These are phyloP conservation scores for Hermodice carunculata DNA, from an alignment of 2,888 invertebrate species.

Conservation along the genomic window DNA sequence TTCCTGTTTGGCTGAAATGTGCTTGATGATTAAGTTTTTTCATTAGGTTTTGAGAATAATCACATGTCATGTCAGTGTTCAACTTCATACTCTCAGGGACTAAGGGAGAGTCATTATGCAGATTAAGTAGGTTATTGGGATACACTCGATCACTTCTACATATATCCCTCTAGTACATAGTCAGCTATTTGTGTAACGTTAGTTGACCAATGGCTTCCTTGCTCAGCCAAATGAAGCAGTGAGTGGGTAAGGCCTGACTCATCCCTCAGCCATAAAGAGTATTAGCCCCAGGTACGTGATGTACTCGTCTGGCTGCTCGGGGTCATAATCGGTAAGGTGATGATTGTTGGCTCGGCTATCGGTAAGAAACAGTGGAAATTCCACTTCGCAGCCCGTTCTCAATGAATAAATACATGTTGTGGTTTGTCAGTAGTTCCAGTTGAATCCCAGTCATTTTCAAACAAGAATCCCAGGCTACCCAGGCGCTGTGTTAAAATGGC, in stretches of 20 bases:
- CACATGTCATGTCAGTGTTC: too few relatives aligned
- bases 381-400: constrained; percentile 24
- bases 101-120: too few relatives aligned
- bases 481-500: constrained; percentile 47
- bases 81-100: too few relatives aligned
- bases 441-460: constrained; percentile 47
- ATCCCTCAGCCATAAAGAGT: constrained; percentile 53
- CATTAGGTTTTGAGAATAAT: too few relatives aligned
- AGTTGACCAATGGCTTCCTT: too few relatives aligned
- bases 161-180: too few relatives aligned
- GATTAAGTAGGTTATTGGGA: too few relatives aligned
- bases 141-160: too few relatives aligned
- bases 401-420: constrained; percentile 43
- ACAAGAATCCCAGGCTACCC: constrained; percentile 53
- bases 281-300: constrained; percentile 45
- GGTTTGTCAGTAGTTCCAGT: constrained; percentile 46
- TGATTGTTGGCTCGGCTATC: constrained; percentile 51
- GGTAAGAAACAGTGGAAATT: constrained; percentile 23
- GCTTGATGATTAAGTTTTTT: too few relatives aligned
- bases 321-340: constrained; percentile 34
- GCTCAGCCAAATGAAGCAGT: constrained; percentile 51
- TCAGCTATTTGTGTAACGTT: too few relatives aligned
- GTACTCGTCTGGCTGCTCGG: constrained; percentile 24
- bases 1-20: too few relatives aligned
- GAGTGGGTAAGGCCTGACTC: constrained; percentile 44